These are phyloP conservation scores for Cyrtorhinus lividipennis DNA, from an alignment of 1,140 invertebrate species.

Conservation along the genomic window DNA sequence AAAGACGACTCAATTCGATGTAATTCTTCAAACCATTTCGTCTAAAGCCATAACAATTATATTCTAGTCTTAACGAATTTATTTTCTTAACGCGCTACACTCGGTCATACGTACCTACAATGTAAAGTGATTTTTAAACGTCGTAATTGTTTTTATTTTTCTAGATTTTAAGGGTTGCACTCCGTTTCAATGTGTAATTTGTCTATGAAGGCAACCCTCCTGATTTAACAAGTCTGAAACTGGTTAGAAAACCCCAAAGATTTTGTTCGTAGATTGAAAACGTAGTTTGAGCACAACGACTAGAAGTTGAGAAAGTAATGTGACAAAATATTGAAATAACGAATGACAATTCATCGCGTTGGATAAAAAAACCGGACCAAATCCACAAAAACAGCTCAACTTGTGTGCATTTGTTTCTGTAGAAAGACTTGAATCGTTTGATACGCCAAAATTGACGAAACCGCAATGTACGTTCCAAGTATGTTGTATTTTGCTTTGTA, in stretches of 20 bases:
- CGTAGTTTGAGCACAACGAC: too few relatives aligned
- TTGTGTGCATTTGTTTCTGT: not conserved
- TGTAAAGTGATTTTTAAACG: not conserved
- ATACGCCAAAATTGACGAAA: not conserved
- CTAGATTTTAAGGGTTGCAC: not conserved
- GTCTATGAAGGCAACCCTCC: too few relatives aligned
- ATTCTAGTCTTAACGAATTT: not conserved
- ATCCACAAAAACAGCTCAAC: not conserved
- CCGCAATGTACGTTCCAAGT: not conserved
- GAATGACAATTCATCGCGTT: too few relatives aligned
- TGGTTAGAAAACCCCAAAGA: too few relatives aligned
- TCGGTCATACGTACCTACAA: not conserved
- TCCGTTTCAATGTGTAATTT: too few relatives aligned
- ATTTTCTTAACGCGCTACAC: not conserved
- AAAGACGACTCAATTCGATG: not conserved
- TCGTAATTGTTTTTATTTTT: not conserved
- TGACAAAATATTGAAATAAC: too few relatives aligned
- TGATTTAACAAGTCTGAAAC: too few relatives aligned
- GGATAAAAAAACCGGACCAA: not conserved
- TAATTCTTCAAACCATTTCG: not conserved
- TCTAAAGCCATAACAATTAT: not conserved
- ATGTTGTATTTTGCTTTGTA: conserved; percentile 7
- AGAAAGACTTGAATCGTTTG: not conserved
- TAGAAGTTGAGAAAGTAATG: too few relatives aligned
- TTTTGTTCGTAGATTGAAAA: too few relatives aligned